Conservation (phyloP, 2,113 vertebrate species). For the Hiodon alosoides region DNA sequence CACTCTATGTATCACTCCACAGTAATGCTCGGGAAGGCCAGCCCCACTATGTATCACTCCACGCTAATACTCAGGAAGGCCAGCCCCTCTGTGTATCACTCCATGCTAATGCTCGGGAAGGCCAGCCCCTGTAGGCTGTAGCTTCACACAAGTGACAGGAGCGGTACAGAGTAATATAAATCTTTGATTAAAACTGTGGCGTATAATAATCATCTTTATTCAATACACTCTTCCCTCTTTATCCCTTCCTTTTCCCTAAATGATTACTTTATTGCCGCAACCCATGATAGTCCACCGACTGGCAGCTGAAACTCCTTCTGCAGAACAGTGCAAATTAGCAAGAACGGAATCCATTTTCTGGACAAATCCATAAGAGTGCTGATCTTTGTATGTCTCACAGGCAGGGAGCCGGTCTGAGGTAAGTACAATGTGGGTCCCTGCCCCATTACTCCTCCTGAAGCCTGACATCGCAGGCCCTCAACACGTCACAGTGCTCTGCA, state of each 20-base stretch:
- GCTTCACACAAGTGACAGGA: neutral
- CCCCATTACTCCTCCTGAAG: constrained; percentile 41
- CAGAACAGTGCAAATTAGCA: constrained; percentile 48
- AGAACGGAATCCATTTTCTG: constrained; percentile 50
- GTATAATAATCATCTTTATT: neutral
- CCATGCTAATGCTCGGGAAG: too few species aligned
- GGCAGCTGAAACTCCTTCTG: too few species aligned
- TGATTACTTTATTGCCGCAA: neutral
- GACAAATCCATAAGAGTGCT: constrained; percentile 59
- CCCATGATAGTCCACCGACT: too few species aligned
- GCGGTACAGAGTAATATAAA: constrained; percentile 34
- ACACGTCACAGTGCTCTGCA: neutral
- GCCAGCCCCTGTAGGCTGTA: too few species aligned
- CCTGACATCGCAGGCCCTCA: constrained; percentile 31
- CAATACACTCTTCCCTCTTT: neutral
- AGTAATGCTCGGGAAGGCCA: too few species aligned
- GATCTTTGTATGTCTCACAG: constrained; percentile 51
- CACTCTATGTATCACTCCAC: too few species aligned
- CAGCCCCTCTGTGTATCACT: too few species aligned
- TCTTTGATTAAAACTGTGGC: constrained; percentile 12
- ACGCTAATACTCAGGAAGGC: too few species aligned
- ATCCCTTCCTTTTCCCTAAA: neutral
- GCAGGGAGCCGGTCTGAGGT: constrained; percentile 36
- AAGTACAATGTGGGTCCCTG: constrained; percentile 45
- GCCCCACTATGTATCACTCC: too few species aligned